These are phyloP conservation scores for Diabrotica undecimpunctata DNA, from an alignment of 1,140 invertebrate species.

Conservation along the genomic window DNA sequence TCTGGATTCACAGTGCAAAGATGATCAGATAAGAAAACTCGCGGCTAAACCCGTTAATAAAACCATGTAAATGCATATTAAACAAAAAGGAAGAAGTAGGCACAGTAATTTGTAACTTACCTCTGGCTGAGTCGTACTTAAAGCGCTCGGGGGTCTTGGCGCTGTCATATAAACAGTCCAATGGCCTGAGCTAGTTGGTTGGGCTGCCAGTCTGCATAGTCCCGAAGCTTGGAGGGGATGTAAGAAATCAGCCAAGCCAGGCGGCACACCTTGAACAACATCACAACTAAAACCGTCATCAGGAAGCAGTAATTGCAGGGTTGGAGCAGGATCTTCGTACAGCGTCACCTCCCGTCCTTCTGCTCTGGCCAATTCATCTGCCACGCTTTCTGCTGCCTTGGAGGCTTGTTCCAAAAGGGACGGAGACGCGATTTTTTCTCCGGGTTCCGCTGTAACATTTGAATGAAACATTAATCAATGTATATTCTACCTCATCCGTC, in stretches of 20 bases:
- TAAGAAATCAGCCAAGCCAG: conserved; percentile 89
- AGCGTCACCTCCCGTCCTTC: conserved; percentile 75
- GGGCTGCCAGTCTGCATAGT: conserved; percentile 82
- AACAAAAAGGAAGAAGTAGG: too few relatives aligned
- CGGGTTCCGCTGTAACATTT: conserved; percentile 41
- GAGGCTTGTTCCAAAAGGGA: conserved; percentile 61
- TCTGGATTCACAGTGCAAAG: too few relatives aligned
- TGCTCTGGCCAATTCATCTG: conserved; percentile 84
- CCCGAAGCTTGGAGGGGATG: conserved; percentile 81
- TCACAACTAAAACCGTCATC: conserved; percentile 98
- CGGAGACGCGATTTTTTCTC: conserved; percentile 51
- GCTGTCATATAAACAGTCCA: conserved; percentile 92
- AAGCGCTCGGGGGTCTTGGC: conserved; percentile 53
- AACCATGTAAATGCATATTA: too few relatives aligned
- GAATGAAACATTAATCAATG: neutral
- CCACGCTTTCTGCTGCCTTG: conserved; percentile 85
- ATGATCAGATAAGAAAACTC: too few relatives aligned
- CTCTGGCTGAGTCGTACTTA: conserved; percentile 46
- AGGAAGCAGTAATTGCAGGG: conserved; percentile 87
- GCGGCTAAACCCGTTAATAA: too few relatives aligned
- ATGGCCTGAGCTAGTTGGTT: conserved; percentile 83
- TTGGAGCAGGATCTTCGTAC: conserved; percentile 80
- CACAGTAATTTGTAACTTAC: conserved; percentile 23
- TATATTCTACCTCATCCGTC: too few relatives aligned
- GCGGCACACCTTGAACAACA: conserved; percentile 81